These are phyloP conservation scores for Nemapogon koenigi DNA, from an alignment of 2,888 invertebrate genomes.

Conservation along the genomic window DNA sequence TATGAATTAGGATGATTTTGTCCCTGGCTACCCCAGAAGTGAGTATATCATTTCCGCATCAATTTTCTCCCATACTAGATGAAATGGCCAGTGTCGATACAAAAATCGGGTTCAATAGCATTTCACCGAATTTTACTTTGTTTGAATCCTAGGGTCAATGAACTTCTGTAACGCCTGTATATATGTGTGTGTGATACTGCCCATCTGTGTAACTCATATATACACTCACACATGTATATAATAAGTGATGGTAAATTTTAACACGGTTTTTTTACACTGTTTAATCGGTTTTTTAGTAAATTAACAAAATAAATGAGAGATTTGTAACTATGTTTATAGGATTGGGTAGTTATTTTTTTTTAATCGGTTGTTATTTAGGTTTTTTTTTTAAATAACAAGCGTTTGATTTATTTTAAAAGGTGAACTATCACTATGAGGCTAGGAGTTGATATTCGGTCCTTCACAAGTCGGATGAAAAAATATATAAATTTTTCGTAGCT, in stretches of 20 bases:
- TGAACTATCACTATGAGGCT: conserved; percentile 59
- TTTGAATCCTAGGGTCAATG: conserved; percentile 60
- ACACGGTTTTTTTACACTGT: not conserved
- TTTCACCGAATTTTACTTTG: conserved; percentile 64
- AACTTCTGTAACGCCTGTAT: conserved; percentile 44
- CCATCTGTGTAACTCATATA: conserved; percentile 28
- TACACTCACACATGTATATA: conserved; percentile 36
- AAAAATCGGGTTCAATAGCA: conserved; percentile 58
- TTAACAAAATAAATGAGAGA: not conserved
- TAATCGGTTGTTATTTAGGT: conserved; percentile 21
- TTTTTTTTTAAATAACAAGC: conserved; percentile 23
- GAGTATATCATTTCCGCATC: no score
- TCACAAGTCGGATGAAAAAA: conserved; percentile 42
- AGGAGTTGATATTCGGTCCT: conserved; percentile 40
- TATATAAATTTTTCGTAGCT: conserved; percentile 56
- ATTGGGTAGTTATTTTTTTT: conserved; percentile 22
- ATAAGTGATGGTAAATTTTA: conserved; percentile 26
- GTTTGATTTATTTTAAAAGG: conserved; percentile 29
- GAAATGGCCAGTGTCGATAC: no score
- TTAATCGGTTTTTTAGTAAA: not conserved
- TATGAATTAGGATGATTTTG: no score
- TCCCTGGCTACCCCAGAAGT: no score
- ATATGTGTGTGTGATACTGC: conserved; percentile 44
- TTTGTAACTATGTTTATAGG: not conserved
- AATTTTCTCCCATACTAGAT: no score